phyloP scores from a whole-genome alignment of 2,888 invertebrate genomes.

The Cosmorhoe ocellata region DNA sequence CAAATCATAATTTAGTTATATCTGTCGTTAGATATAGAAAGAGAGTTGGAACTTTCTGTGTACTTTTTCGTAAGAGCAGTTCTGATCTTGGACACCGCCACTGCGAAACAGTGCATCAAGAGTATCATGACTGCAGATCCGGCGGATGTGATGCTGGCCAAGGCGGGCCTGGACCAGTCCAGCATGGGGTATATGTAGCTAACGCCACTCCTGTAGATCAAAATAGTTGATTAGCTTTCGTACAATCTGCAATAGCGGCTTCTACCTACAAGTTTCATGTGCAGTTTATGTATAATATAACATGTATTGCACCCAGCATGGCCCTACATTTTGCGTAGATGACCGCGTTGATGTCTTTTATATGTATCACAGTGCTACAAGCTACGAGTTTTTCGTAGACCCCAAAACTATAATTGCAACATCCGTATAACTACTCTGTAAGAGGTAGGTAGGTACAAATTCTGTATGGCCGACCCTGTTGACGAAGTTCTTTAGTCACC shows the following conservation, averaged over 20 bases:
- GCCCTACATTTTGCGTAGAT: not conserved
- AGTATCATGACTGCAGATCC: constrained; percentile 83
- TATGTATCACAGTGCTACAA: no score
- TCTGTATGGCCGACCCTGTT: no score
- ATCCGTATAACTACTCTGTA: no score
- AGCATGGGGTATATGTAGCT: constrained; percentile 88
- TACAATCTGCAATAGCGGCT: no score
- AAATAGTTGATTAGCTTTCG: not conserved
- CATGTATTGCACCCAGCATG: no score
- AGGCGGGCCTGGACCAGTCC: constrained; percentile 87
- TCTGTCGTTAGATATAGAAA: constrained; percentile 43
- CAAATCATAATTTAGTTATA: constrained; percentile 25
- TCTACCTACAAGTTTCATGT: no score
- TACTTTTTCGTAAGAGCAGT: constrained; percentile 51
- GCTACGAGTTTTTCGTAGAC: no score
- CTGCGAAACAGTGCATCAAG: constrained; percentile 83
- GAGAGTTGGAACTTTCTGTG: constrained; percentile 38
- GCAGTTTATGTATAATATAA: no score
- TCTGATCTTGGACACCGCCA: constrained; percentile 76
- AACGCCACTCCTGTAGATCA: constrained; percentile 79
- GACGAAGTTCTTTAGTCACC: no score
- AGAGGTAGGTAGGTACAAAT: no score
- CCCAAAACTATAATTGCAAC: no score
- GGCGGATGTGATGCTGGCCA: constrained; percentile 80
- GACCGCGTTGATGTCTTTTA: constrained; percentile 3